Evolutionary conservation across 2,797 vertebrate genomes (phyloP), one percentile per base, ranked within the genome.

Genomic region (Sylvia borin): DNA sequence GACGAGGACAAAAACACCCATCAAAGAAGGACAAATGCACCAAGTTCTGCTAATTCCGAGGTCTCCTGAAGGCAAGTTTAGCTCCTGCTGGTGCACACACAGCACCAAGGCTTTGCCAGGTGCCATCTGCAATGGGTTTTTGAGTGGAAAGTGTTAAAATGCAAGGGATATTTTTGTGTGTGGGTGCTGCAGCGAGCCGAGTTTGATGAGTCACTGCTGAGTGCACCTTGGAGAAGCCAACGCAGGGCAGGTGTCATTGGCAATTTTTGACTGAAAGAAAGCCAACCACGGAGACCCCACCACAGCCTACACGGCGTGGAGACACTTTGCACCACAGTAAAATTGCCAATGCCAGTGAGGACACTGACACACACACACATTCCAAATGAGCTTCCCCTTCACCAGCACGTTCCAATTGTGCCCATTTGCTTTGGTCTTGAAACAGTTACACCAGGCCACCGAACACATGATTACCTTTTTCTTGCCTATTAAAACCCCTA

Each of bases 391-490:
- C 53, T 65, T 71, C 70, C 31, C 27, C 31, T 94, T 82, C 12
- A 50, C 38, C 82, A 55, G 85, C 27, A 62, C 40, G 4, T 88
- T 84, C 43, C 68, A 76, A 58, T 29, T 36, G 43, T 91, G 87
- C 67, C 73, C 87, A 36, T 94, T 91, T 83, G 84, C 92, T 92
- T 66, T 78, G 75, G 86, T 85, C 67, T 88, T 71, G 76, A 93
- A 95, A 88, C 73, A 91, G 90, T 93, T 92, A 73, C 74, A 79
- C 45, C 80, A 76, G 85, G 64, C 64, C 76, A 54, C 57, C 3
- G 60, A 92, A 82, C 27, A 21, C 60, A 74, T 84, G 88, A 67
- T 91, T 57, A 65, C 5, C 3, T 64, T 92, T 81, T 71, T 78
- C 89, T 82, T 3, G 1, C 50, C 75, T 92, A 24, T 93, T 94